A percentile compares a stretch with the other conserved stretches of the same genome.
These are phyloP conservation scores for Trichopria drosophilae DNA, from an alignment of 2,888 invertebrate genomes.

Conservation along the genomic window DNA sequence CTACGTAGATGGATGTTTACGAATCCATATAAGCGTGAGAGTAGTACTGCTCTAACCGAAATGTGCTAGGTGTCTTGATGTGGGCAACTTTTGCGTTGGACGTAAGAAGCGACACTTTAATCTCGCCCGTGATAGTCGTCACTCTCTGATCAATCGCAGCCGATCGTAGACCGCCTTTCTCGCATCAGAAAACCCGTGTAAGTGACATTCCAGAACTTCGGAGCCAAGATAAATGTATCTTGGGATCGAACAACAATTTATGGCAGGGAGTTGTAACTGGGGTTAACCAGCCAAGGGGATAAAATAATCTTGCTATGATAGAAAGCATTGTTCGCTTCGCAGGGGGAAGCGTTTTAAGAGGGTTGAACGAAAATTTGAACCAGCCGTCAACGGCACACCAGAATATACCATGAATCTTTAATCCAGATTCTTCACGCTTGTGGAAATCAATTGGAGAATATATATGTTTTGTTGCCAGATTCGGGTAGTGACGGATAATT, in stretches of 20 bases:
- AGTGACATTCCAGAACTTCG: conserved; percentile 3
- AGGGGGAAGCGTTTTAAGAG: too few relatives aligned
- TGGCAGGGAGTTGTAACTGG: not conserved
- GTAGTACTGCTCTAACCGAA: conserved; percentile 35
- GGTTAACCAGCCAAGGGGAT: too few relatives aligned
- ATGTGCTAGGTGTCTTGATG: conserved; percentile 28
- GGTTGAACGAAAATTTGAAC: too few relatives aligned
- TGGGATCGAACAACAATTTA: conserved; percentile 15
- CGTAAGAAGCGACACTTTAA: too few relatives aligned
- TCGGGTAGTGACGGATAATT: too few relatives aligned
- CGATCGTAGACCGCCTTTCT: conserved; percentile 32
- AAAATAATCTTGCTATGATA: too few relatives aligned
- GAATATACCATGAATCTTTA: too few relatives aligned
- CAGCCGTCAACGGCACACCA: too few relatives aligned
- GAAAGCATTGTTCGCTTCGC: too few relatives aligned
- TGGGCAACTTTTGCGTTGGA: conserved; percentile 19
- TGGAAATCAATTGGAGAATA: too few relatives aligned
- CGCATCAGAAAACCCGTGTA: conserved; percentile 38
- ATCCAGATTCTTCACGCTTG: too few relatives aligned
- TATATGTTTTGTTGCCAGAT: too few relatives aligned
- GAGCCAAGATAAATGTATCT: conserved; percentile 8
- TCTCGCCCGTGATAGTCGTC: not conserved
- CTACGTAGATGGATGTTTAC: conserved; percentile 31
- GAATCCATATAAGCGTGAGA: conserved; percentile 37
- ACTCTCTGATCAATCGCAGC: conserved; percentile 28